Evolutionary conservation across 2,797 vertebrate genomes (phyloP).

Genomic region (Scarus forsteni): DNA sequence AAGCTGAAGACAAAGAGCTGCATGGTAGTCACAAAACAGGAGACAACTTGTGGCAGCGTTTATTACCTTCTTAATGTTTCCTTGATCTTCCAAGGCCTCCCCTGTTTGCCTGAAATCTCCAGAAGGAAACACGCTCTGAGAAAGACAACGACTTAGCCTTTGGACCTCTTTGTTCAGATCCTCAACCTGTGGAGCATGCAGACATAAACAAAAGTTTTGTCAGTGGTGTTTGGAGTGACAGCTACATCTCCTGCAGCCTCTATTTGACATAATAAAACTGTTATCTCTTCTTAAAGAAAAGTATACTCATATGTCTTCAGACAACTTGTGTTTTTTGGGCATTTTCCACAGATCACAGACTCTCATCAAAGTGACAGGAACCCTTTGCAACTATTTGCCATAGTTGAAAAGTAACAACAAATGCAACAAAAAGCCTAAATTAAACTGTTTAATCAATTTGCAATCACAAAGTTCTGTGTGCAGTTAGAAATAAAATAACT

Average conservation of each 20-base stretch:
- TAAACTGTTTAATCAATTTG: no score
- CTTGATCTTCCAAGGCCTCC: constrained; percentile 31
- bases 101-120: constrained; percentile 34
- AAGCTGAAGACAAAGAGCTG: no score
- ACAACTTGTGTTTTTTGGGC: background rate
- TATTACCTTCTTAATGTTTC: constrained; percentile 37
- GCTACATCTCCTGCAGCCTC: constrained; percentile 5
- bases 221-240: background rate
- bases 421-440: background rate
- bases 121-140: constrained; percentile 33
- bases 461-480: no score
- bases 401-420: background rate
- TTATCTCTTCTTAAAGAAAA: constrained; percentile 39
- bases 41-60: background rate
- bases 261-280: constrained; percentile 26
- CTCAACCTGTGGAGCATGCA: constrained; percentile 52
- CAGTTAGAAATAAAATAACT: no score
- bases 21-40: background rate
- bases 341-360: background rate
- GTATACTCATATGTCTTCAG: background rate
- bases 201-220: background rate
- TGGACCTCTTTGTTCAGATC: constrained; percentile 48
- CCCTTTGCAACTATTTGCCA: background rate
- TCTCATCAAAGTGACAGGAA: background rate
- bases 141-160: constrained; percentile 59